These are phyloP conservation scores for Seriola quinqueradiata DNA, from an alignment of 2,113 vertebrate species.

Conservation along the genomic window DNA sequence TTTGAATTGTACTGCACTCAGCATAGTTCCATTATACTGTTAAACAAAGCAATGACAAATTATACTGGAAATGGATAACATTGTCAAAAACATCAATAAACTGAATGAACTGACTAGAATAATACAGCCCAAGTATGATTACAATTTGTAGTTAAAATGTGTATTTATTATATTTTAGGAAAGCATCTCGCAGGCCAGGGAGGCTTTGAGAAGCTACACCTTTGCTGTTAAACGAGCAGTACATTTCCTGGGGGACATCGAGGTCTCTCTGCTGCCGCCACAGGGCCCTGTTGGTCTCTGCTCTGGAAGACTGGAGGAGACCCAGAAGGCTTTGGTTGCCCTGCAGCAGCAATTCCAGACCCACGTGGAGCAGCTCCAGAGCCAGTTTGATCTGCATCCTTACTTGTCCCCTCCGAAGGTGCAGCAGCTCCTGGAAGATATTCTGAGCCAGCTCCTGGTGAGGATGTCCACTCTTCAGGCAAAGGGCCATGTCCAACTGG, in stretches of 20 bases:
- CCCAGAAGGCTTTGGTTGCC: conserved; percentile 48
- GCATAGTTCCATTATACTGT: too few species aligned
- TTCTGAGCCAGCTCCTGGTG: conserved; percentile 82
- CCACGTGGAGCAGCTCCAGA: conserved; percentile 79
- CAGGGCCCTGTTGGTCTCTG: conserved; percentile 72
- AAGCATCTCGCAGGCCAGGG: conserved; percentile 77
- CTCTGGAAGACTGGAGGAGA: conserved; percentile 59
- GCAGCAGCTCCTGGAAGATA: conserved; percentile 75
- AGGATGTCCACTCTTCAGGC: conserved; percentile 82
- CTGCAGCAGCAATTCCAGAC: conserved; percentile 84
- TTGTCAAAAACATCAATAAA: too few species aligned
- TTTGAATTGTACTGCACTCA: too few species aligned
- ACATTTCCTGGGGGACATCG: conserved; percentile 73
- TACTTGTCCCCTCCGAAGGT: conserved; percentile 75
- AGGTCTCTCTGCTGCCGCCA: conserved; percentile 69
- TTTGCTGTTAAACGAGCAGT: conserved; percentile 69
- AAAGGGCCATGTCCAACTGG: conserved; percentile 73
- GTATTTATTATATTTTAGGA: conserved; percentile 76
- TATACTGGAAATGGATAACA: too few species aligned
- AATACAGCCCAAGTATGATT: too few species aligned
- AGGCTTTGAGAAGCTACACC: conserved; percentile 78
- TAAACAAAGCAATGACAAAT: too few species aligned
- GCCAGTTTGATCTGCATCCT: conserved; percentile 72
- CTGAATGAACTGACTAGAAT: too few species aligned
- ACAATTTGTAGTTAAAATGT: too few species aligned